Conservation (phyloP, 2,888 invertebrate genomes). For the Polyploca ridens region DNA sequence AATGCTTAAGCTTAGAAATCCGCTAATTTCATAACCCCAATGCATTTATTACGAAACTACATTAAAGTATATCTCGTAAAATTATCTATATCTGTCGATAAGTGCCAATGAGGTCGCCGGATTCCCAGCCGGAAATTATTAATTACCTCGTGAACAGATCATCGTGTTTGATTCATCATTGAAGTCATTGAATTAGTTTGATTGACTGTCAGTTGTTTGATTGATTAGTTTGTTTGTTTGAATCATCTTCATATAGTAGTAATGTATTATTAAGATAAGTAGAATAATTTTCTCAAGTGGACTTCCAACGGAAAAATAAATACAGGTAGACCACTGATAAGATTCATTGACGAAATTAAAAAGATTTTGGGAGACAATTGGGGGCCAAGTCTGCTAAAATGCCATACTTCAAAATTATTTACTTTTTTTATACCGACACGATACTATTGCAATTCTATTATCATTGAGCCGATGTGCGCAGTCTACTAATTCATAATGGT, state of each 20-base stretch:
- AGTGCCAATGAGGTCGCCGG: conserved; percentile 35
- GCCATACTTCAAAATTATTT: no score
- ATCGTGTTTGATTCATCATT: neutral
- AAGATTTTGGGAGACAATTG: no score
- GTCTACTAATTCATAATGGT: no score
- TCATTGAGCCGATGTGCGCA: no score
- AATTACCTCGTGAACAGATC: neutral
- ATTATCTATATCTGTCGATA: conserved; percentile 36
- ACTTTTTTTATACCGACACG: no score
- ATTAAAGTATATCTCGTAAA: conserved; percentile 43
- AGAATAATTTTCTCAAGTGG: no score
- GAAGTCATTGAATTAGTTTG: conserved; percentile 1
- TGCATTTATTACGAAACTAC: conserved; percentile 36
- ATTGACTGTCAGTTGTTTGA: conserved; percentile 8
- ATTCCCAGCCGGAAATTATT: conserved; percentile 44
- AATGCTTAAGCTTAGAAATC: neutral
- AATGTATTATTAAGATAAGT: no score
- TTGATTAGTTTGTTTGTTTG: conserved; percentile 3
- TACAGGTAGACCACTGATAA: no score
- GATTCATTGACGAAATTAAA: no score
- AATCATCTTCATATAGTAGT: neutral
- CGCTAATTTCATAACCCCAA: conserved; percentile 6
- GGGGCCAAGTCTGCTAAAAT: no score
- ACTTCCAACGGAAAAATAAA: no score
- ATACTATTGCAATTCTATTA: no score